These are phyloP conservation scores for Leucophora obtusa DNA, from an alignment of 2,888 invertebrate genomes.

Conservation along the genomic window DNA sequence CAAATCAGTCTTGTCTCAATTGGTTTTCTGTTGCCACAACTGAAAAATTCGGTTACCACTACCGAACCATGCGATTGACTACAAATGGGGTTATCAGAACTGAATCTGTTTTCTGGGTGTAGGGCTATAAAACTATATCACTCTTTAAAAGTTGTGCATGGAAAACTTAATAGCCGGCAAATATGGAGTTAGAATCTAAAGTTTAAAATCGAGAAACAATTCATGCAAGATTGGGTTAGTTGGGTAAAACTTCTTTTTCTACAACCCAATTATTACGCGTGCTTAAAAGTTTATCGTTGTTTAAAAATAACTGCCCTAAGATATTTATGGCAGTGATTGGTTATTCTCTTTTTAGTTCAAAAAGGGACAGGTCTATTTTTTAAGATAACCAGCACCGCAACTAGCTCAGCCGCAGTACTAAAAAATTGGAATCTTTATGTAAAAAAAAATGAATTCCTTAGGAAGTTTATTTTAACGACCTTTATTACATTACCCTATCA, in stretches of 20 bases:
- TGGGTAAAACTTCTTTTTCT: not conserved
- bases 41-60: too few relatives aligned
- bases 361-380: constrained; percentile 38
- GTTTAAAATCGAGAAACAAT: too few relatives aligned
- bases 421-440: constrained; percentile 15
- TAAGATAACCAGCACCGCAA: constrained; percentile 2
- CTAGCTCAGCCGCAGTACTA: not conserved
- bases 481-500: constrained; percentile 44
- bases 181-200: too few relatives aligned
- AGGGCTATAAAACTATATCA: too few relatives aligned
- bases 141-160: too few relatives aligned
- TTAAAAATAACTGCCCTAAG: constrained; percentile 35
- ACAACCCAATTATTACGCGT: constrained; percentile 2
- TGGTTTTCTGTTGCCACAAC: too few relatives aligned
- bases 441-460: not conserved
- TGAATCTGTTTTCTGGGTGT: too few relatives aligned
- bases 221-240: too few relatives aligned
- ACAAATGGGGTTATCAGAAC: too few relatives aligned
- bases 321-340: constrained; percentile 44
- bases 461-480: constrained; percentile 16
- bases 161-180: too few relatives aligned
- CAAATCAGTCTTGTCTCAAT: too few relatives aligned
- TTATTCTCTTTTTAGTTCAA: constrained; percentile 3
- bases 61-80: too few relatives aligned
- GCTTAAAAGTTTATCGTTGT: not conserved